Evolutionary conservation across 2,888 invertebrate genomes (phyloP), one percentile per base, ranked within the genome.

Genomic region (Acronicta psi): DNA sequence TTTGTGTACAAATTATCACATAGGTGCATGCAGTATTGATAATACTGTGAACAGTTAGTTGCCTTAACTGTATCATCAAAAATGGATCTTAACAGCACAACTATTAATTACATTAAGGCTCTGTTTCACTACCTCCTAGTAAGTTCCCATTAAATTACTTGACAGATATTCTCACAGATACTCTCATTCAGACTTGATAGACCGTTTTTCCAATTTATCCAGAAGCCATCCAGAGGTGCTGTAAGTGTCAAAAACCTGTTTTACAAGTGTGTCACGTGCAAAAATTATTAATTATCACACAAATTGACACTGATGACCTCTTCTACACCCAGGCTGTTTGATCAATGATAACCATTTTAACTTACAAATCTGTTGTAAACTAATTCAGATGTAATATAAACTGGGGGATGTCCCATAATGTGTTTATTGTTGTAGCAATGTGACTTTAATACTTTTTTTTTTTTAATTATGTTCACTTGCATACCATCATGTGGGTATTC

Each of bases 161-260:
- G n/a, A n/a, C n/a, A n/a, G n/a, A n/a, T n/a, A n/a, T n/a, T n/a
- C n/a, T n/a, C n/a, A n/a, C n/a, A n/a, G n/a, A n/a, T n/a, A n/a
- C n/a, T n/a, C n/a, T n/a, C n/a, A n/a, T n/a, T n/a, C n/a, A n/a
- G n/a, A n/a, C n/a, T n/a, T n/a, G n/a, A n/a, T n/a, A n/a, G n/a
- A n/a, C n/a, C n/a, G n/a, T n/a, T n/a, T n/a, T n/a, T n/a, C n/a
- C n/a, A n/a, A n/a, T n/a, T n/a, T n/a, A n/a, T n/a, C n/a, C n/a
- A n/a, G n/a, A n/a, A n/a, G n/a, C n/a, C n/a, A n/a, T n/a, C n/a
- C n/a, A n/a, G n/a, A n/a, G n/a, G n/a, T n/a, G n/a, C n/a, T n/a
- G n/a, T 37, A 23, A 31, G 13, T 55, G 50, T 51, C 60, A 54
- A 40, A 66, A 56, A 66, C 61, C 56, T 56, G 61, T 66, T 66